A percentile compares a stretch with the other conserved stretches of the same genome.
Evolutionary conservation across 2,797 vertebrate genomes (phyloP).

Genomic region (Merluccius polli): DNA sequence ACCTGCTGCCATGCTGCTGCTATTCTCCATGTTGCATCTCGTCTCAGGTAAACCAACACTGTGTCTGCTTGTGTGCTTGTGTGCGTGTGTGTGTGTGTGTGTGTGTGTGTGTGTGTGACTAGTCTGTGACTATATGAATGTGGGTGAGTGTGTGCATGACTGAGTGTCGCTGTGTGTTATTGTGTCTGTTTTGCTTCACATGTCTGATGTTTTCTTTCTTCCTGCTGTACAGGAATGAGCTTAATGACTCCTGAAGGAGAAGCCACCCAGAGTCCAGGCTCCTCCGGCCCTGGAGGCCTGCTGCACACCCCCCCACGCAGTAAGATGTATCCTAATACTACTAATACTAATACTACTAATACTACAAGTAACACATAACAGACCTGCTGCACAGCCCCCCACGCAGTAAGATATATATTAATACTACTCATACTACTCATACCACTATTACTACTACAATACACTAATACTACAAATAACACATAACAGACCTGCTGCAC

Average conservation of each 20-base stretch:
- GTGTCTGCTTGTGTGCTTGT: not conserved
- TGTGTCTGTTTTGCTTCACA: not conserved
- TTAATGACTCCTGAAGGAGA: constrained; percentile 66
- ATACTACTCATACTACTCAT: not conserved
- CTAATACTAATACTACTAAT: not conserved
- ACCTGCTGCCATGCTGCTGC: not conserved
- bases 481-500: too few species aligned
- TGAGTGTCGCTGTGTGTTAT: constrained; percentile 11
- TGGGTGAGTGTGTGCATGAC: constrained; percentile 20
- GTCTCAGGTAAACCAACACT: not conserved
- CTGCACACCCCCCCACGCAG: constrained; percentile 79
- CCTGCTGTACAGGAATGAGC: constrained; percentile 62
- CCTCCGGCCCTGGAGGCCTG: constrained; percentile 65
- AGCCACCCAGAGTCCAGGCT: constrained; percentile 61
- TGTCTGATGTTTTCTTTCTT: not conserved
- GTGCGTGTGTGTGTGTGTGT: too few species aligned
- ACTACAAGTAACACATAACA: not conserved
- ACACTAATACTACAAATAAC: too few species aligned
- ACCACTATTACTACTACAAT: not conserved
- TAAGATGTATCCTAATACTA: constrained; percentile 64
- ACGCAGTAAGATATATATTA: constrained; percentile 34
- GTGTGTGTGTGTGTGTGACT: not conserved
- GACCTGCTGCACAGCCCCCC: constrained; percentile 35
- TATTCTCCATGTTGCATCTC: not conserved
- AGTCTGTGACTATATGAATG: not conserved